phyloP scores from a whole-genome alignment of 2,888 invertebrate species.

The Athripsodes cinereus region DNA sequence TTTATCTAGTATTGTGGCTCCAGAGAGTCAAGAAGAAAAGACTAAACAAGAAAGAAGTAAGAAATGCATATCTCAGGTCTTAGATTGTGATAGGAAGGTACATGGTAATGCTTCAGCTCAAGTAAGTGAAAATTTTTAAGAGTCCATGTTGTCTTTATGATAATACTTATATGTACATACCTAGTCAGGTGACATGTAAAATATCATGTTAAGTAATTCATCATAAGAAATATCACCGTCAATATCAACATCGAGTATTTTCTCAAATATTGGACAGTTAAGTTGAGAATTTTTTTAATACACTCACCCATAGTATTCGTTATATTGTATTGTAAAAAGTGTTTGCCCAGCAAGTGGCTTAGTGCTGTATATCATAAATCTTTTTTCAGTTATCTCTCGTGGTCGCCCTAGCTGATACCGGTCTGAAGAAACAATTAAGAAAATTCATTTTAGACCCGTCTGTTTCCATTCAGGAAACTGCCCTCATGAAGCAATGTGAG shows the following conservation, averaged over 20 bases:
- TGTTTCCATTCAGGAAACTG: constrained; percentile 48
- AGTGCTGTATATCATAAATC: too few species aligned
- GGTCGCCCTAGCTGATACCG: constrained; percentile 50
- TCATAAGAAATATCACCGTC: too few species aligned
- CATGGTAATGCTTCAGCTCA: constrained; percentile 32
- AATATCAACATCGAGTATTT: too few species aligned
- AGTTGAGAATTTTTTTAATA: too few species aligned
- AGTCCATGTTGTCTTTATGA: too few species aligned
- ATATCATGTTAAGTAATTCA: too few species aligned
- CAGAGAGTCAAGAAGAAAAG: not conserved
- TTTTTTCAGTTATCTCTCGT: constrained; percentile 41
- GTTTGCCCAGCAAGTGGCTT: too few species aligned
- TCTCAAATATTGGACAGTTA: too few species aligned
- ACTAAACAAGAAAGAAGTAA: constrained; percentile 27
- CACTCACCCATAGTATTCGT: too few species aligned
- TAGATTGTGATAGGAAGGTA: constrained; percentile 31
- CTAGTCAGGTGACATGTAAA: too few species aligned
- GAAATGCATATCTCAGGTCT: constrained; percentile 31
- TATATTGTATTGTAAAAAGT: too few species aligned
- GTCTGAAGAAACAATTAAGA: constrained; percentile 45
- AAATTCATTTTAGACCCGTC: constrained; percentile 48
- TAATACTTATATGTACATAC: too few species aligned
- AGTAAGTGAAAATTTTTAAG: constrained; percentile 9
- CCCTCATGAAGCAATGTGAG: constrained; percentile 49
- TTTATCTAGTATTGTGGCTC: not conserved